Conservation (phyloP, 2,113 vertebrate species). For the Entomyzon cyanotis region DNA sequence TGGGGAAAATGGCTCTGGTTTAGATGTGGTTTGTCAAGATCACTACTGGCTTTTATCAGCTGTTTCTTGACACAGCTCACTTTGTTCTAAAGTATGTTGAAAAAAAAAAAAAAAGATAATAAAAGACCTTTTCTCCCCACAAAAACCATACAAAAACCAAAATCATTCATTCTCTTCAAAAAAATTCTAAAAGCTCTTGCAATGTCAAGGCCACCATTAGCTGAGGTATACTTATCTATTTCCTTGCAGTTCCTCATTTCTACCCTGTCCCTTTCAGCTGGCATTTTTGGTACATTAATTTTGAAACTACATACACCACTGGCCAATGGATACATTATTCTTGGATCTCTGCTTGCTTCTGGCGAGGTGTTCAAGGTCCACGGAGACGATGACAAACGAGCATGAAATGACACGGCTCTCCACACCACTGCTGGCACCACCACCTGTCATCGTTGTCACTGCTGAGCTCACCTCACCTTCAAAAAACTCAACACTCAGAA, state of each 20-base stretch:
- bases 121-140: not conserved
- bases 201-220: not conserved
- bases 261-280: slow-evolving; percentile 4
- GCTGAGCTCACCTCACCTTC: slow-evolving; percentile 45
- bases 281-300: not conserved
- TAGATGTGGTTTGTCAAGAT: not conserved
- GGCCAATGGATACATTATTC: slow-evolving; percentile 50
- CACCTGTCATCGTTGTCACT: not conserved
- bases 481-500: slow-evolving; percentile 21
- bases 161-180: not conserved
- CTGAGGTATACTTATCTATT: not conserved
- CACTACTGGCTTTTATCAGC: slow-evolving; percentile 23
- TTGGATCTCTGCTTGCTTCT: slow-evolving; percentile 52
- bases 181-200: not conserved
- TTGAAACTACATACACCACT: slow-evolving; percentile 7
- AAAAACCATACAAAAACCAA: not conserved
- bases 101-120: not conserved
- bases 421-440: not conserved
- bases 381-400: not conserved
- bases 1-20: not conserved
- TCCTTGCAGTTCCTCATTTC: not conserved
- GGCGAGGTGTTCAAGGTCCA: not conserved
- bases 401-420: slow-evolving; percentile 13
- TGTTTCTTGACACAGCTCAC: not conserved
- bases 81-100: not conserved